Evolutionary conservation across 2,113 vertebrate genomes (phyloP).

Genomic region (Apeltes quadracus): DNA sequence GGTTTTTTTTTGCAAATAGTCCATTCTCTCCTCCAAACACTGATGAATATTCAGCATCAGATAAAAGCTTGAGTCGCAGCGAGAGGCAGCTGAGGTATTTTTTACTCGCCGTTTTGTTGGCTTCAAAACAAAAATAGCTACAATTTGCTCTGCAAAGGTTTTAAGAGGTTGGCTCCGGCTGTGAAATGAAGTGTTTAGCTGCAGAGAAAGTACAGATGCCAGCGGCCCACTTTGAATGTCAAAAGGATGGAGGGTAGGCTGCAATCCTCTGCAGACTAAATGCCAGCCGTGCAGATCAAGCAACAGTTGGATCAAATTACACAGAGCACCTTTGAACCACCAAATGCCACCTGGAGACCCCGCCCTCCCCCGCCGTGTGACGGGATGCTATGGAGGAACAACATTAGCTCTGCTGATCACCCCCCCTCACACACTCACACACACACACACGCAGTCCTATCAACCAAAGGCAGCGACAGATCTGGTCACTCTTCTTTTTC

Average conservation of each 20-base stretch:
- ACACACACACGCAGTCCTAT: slow-evolving; percentile 19
- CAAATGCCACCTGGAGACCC: slow-evolving; percentile 66
- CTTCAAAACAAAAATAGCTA: slow-evolving; percentile 56
- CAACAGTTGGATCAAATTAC: slow-evolving; percentile 69
- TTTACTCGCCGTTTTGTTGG: slow-evolving; percentile 34
- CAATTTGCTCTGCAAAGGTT: slow-evolving; percentile 9
- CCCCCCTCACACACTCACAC: slow-evolving; percentile 10
- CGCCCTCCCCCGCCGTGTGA: slow-evolving; percentile 22
- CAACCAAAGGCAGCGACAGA: slow-evolving; percentile 44
- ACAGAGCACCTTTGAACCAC: slow-evolving; percentile 61
- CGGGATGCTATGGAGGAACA: slow-evolving; percentile 26
- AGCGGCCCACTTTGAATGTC: slow-evolving; percentile 31
- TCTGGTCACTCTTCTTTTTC: slow-evolving; percentile 40
- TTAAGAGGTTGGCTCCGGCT: slow-evolving; percentile 32
- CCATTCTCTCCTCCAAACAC: slow-evolving; percentile 16
- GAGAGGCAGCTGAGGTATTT: slow-evolving; percentile 29
- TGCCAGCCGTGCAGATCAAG: slow-evolving; percentile 71
- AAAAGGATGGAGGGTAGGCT: too few relatives aligned
- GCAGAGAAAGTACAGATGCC: slow-evolving; percentile 5
- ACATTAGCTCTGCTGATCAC: too few relatives aligned
- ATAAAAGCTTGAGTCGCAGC: slow-evolving; percentile 19
- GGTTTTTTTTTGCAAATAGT: slow-evolving; percentile 32
- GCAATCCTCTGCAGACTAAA: slow-evolving; percentile 63
- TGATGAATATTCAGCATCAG: slow-evolving; percentile 52
- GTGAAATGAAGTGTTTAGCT: slow-evolving; percentile 22